Evolutionary conservation across 2,113 vertebrate species (phyloP), one percentile per base, ranked within the genome.

Genomic region (Pogonocichla stellata): DNA sequence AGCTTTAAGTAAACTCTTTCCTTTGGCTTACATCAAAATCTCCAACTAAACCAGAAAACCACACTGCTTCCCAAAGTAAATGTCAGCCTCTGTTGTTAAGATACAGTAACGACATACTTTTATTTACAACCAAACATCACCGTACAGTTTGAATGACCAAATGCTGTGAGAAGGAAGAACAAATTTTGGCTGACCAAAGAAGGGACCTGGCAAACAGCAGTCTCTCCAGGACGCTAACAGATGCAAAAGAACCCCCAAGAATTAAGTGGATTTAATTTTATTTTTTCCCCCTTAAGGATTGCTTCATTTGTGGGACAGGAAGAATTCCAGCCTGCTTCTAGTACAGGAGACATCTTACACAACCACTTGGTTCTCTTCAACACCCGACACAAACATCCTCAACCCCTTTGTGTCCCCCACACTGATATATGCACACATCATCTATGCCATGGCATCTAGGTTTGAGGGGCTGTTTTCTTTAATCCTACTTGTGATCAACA

Each of bases 1-100:
- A 92, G 82, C 66, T 93, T 96, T 54, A 96, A 86, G 92, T 95
- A 96, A 97, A 95, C 81, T 95, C 83, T 94, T 78, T 97, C 85
- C 61, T 92, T 95, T 80, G 74, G 83, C 71, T 88, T 94, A 94
- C 48, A 90, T 67, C 71, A 92, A 96, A 94, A 96, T 56, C 79
- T 48, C 50, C 5, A 1, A 92, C 82, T 60, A 91, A 94, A 95
- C 34, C 24, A 80, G 90, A 84, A 95, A 92, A 56, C 15, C 67
- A 62, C 72, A 64, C 42, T 72, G 42, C 38, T 88, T 96, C 74
- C 40, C 65, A 91, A 94, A 96, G 92, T 86, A 95, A 96, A 93
- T 79, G 69, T 95, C 96, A 91, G 67, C 22, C 38, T 80, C 77
- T 84, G 71, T 70, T 90, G 77, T 91, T 92, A 92, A 90, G 74